A percentile compares a stretch with the other conserved stretches of the same genome.
These are phyloP conservation scores for Etheostoma spectabile DNA, from an alignment of 2,113 vertebrate genomes.

Conservation along the genomic window DNA sequence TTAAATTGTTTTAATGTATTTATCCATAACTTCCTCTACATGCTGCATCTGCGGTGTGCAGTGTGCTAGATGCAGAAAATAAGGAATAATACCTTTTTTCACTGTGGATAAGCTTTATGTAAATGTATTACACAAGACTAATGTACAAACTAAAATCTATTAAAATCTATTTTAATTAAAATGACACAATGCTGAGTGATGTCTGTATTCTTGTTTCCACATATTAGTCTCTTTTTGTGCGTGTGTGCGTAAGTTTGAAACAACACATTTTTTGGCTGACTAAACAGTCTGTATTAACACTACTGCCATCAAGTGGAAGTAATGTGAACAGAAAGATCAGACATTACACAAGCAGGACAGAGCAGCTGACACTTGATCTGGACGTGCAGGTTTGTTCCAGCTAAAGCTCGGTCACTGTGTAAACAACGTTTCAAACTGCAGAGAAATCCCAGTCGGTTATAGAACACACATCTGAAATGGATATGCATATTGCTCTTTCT, in stretches of 20 bases:
- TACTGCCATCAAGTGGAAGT: slow-evolving; percentile 58
- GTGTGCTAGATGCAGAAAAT: not conserved
- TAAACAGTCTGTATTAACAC: too few relatives aligned
- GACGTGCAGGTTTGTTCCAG: slow-evolving; percentile 1
- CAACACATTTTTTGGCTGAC: not conserved
- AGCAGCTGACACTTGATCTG: slow-evolving; percentile 41
- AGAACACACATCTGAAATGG: slow-evolving; percentile 22
- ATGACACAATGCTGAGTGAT: not conserved
- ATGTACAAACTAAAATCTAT: slow-evolving; percentile 30
- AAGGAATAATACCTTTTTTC: not conserved
- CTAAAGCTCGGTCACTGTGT: not conserved
- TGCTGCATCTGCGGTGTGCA: not conserved
- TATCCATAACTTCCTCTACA: not conserved
- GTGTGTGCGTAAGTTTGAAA: too few relatives aligned
- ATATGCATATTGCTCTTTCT: slow-evolving; percentile 70
- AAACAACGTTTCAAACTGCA: not conserved
- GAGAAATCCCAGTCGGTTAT: not conserved
- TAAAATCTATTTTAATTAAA: slow-evolving; percentile 41
- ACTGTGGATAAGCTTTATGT: not conserved
- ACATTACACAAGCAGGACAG: slow-evolving; percentile 31
- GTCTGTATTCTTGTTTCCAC: not conserved
- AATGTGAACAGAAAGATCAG: not conserved
- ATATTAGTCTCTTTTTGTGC: too few relatives aligned
- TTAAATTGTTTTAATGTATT: not conserved
- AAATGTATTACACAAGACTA: not conserved